Evolutionary conservation across 64 coral and sea anemone genomes (phyloP).

Genomic region (Acropora tenuis): DNA sequence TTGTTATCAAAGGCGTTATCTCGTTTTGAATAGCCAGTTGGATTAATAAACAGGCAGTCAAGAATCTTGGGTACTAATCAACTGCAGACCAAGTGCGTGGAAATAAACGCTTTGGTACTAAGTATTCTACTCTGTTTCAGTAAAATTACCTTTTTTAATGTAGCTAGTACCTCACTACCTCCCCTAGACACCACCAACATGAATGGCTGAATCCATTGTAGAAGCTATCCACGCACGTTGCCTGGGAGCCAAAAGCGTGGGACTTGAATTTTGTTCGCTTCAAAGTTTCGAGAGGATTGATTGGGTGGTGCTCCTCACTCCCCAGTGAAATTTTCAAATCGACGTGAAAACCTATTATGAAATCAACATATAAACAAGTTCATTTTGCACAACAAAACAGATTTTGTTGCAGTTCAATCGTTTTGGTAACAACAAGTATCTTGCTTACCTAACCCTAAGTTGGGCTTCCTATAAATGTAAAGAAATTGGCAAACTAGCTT

Average conservation of each 20-base stretch:
- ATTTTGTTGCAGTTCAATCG: background rate
- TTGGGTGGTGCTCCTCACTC: background rate
- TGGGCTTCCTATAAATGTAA: constrained; percentile 3
- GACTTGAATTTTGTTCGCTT: background rate
- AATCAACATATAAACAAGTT: background rate
- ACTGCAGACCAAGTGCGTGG: too few species aligned
- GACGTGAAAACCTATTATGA: background rate
- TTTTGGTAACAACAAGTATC: background rate
- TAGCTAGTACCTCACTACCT: background rate
- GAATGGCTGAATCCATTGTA: constrained; percentile 31
- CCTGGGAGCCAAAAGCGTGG: background rate
- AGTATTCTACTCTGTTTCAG: background rate
- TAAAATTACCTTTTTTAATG: background rate
- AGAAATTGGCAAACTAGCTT: background rate
- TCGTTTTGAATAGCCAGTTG: too few species aligned
- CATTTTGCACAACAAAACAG: background rate
- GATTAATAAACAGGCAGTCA: too few species aligned
- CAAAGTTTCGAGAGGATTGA: background rate
- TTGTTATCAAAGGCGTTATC: too few species aligned
- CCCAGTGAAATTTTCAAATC: background rate
- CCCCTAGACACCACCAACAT: background rate
- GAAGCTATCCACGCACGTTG: background rate
- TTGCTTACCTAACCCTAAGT: background rate
- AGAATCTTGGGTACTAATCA: too few species aligned
- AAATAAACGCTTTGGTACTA: too few species aligned